Evolutionary conservation across 2,888 invertebrate genomes (phyloP).

Genomic region (Napeogenes sylphis): DNA sequence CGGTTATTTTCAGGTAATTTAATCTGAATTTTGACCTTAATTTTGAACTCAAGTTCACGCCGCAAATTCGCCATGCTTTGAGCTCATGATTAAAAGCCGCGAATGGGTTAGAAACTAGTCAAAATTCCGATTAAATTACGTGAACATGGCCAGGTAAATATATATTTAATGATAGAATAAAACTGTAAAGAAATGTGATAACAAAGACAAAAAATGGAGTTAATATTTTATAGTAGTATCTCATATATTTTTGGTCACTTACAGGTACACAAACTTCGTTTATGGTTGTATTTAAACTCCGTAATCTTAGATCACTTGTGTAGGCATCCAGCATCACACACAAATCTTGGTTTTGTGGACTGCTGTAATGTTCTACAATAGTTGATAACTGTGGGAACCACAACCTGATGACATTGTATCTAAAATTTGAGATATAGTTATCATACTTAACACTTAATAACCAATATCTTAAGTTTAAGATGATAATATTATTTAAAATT

Average conservation of each 20-base stretch:
- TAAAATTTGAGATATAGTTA: slow-evolving; percentile 34
- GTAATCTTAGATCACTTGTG: slow-evolving; percentile 42
- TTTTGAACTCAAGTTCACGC: too few species aligned
- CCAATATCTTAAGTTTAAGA: not conserved
- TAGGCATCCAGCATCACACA: slow-evolving; percentile 61
- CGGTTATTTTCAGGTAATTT: too few species aligned
- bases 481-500: not conserved
- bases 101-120: too few species aligned
- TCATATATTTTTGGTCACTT: slow-evolving; percentile 9
- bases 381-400: slow-evolving; percentile 71
- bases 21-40: too few species aligned
- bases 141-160: not conserved
- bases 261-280: slow-evolving; percentile 28
- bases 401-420: slow-evolving; percentile 60
- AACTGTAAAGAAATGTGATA: slow-evolving; percentile 3
- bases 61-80: too few species aligned
- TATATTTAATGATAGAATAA: not conserved
- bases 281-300: slow-evolving; percentile 17
- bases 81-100: too few species aligned
- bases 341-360: slow-evolving; percentile 42
- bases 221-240: too few species aligned
- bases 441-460: too few species aligned
- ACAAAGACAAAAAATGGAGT: too few species aligned
- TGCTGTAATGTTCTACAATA: slow-evolving; percentile 59
- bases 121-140: too few species aligned